Evolutionary conservation across 53 echinoderm and acorn worm genomes (phyloP), one percentile per base, ranked within the genome.

Genomic region (Mesocentrotus franciscanus): DNA sequence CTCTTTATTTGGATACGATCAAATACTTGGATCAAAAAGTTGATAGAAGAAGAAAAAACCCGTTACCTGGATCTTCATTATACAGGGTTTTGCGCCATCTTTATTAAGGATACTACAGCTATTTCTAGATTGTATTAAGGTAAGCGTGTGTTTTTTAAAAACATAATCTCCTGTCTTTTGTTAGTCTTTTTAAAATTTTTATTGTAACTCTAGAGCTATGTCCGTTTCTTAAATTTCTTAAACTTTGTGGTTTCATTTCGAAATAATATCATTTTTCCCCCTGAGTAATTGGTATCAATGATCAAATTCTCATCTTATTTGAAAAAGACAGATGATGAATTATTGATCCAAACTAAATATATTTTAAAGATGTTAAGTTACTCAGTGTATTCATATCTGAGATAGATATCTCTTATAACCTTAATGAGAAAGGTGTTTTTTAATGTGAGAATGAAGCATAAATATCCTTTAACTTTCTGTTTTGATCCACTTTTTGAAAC

Each of bases 81-180:
- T 33, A 39, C 20, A 74, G 42, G 81, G 8, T 20, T 39, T 15
- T 42, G 36, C 42, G 30, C 18, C 42, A 36, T 81, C 81, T 42
- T 81, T 36, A 26, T 26, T 36, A 81, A 81, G 81, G 81, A 81
- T 81, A 81, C 22, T 39, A 18, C 42, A 81, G 81, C 81, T 18
- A 9, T 81, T 81, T 81, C 81, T 81, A 36, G 18, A 81, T 81
- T 81, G 17, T 20, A 81, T 42, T 18, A 81, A 81, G 81, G 81
- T 81, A 81, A 42, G 81, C 81, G 15, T 62, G 14, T 1, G 12
- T 62, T 62, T 9, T 62, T 62, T 62, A 26, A 72, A 72, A 30
- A 74, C 32, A 74, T 74, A 1, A 2, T 30, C 32, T 10, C 11
- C 29, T 13, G 32, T 71, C 74, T 11, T 74, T 81, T 42, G 18